These are phyloP conservation scores for Acanthiza pusilla DNA, from an alignment of 2,797 vertebrate species.

Conservation along the genomic window DNA sequence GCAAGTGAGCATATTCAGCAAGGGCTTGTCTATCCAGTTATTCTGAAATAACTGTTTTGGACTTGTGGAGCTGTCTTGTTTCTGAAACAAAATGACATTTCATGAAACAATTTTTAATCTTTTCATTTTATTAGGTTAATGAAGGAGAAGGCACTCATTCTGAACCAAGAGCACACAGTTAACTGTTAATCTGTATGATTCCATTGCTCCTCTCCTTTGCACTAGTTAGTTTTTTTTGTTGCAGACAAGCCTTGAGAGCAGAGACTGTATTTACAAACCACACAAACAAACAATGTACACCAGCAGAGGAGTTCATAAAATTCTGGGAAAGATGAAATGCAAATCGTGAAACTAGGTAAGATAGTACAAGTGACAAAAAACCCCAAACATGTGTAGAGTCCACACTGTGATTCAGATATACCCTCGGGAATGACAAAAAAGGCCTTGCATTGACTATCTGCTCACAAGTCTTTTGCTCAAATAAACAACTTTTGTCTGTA, in stretches of 20 bases:
- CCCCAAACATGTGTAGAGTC: fast-evolving
- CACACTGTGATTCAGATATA: background rate
- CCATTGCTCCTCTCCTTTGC: background rate
- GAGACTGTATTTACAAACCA: background rate
- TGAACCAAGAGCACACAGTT: background rate
- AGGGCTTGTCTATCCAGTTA: background rate
- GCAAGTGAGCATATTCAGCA: background rate
- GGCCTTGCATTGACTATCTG: background rate
- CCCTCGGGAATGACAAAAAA: background rate
- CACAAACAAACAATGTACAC: background rate
- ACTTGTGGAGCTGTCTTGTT: background rate
- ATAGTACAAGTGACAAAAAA: background rate
- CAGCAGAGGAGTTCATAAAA: background rate
- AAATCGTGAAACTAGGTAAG: background rate
- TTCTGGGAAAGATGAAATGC: background rate
- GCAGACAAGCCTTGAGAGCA: background rate
- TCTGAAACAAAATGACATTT: background rate
- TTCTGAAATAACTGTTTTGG: background rate
- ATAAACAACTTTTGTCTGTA: background rate
- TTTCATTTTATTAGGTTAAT: background rate
- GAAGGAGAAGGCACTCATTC: background rate
- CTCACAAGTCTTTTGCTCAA: background rate
- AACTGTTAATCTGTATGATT: background rate
- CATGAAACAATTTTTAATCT: background rate
- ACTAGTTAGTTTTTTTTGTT: background rate